A percentile compares a stretch with the other conserved stretches of the same genome.
phyloP scores from a whole-genome alignment of 2,797 vertebrate genomes.

The Ispidina lecontei region DNA sequence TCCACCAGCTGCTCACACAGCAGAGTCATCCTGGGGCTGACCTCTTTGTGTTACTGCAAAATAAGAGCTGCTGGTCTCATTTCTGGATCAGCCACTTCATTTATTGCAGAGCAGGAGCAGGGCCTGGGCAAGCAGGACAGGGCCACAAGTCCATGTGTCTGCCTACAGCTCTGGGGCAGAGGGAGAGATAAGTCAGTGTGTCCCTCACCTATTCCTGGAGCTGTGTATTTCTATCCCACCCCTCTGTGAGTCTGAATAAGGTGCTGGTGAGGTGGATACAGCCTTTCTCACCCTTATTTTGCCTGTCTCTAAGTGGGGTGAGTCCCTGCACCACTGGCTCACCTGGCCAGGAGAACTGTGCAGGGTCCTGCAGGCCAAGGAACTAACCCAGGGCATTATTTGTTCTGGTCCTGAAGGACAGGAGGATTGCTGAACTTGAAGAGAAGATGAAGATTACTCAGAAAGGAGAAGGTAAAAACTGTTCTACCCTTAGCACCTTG shows the following conservation, averaged over 20 bases:
- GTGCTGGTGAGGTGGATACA: neutral
- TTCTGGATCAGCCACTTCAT: neutral
- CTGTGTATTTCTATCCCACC: neutral
- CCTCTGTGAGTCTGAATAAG: neutral
- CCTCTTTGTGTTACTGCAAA: neutral
- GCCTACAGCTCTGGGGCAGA: neutral
- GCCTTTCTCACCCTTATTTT: neutral
- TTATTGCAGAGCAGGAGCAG: neutral
- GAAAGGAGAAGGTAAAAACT: constrained; percentile 74
- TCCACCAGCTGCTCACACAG: neutral
- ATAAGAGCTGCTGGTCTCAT: neutral
- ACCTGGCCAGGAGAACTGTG: neutral
- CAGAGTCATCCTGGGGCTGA: neutral
- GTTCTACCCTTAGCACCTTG: neutral
- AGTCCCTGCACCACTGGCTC: neutral
- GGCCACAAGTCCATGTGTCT: neutral
- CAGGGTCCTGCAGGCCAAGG: neutral
- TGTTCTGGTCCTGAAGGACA: constrained; percentile 77
- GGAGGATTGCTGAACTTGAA: constrained; percentile 83
- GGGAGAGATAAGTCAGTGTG: neutral
- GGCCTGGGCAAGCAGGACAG: neutral
- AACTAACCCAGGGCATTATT: neutral
- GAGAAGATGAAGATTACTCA: constrained; percentile 76
- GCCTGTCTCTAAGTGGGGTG: neutral
- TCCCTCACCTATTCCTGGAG: neutral